Conservation (phyloP, 2,797 vertebrate species). For the Salarias fasciatus region DNA sequence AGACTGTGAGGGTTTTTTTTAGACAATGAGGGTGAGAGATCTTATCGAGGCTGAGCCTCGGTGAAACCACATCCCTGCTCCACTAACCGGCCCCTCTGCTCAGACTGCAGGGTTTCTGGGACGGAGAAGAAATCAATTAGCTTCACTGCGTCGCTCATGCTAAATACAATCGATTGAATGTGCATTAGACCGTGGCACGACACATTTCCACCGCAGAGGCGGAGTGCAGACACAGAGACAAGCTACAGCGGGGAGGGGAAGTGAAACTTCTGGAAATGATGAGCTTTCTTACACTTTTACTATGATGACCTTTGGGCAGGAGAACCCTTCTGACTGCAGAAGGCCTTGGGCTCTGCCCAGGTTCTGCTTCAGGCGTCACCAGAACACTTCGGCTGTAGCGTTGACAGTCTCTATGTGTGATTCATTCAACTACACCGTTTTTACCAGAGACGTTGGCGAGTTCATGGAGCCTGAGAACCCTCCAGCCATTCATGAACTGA, state of each 20-base stretch:
- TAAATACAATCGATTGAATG: too few relatives aligned
- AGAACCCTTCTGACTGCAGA: slow-evolving; percentile 7
- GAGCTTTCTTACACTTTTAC: slow-evolving; percentile 7
- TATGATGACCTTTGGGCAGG: slow-evolving; percentile 9
- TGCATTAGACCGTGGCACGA: not conserved
- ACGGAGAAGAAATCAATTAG: too few relatives aligned
- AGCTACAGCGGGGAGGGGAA: slow-evolving; percentile 11
- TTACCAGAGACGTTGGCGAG: too few relatives aligned
- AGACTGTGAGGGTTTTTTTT: not conserved
- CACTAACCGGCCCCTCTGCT: not conserved
- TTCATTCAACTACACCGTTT: too few relatives aligned
- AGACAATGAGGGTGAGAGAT: not conserved
- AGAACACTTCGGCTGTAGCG: not conserved
- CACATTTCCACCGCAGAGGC: not conserved
- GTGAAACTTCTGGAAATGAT: slow-evolving; percentile 19
- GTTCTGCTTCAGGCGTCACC: not conserved
- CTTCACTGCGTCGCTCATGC: too few relatives aligned
- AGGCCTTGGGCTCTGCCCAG: too few relatives aligned
- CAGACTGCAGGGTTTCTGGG: too few relatives aligned
- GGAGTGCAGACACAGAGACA: not conserved
- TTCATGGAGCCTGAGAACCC: too few relatives aligned
- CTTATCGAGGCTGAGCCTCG: not conserved
- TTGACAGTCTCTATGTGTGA: too few relatives aligned
- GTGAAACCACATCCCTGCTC: too few relatives aligned
- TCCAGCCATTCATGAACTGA: too few relatives aligned